Base-by-base conservation (phyloP, 2,888 invertebrate genomes). In the Agrypnus murinus region DNA sequence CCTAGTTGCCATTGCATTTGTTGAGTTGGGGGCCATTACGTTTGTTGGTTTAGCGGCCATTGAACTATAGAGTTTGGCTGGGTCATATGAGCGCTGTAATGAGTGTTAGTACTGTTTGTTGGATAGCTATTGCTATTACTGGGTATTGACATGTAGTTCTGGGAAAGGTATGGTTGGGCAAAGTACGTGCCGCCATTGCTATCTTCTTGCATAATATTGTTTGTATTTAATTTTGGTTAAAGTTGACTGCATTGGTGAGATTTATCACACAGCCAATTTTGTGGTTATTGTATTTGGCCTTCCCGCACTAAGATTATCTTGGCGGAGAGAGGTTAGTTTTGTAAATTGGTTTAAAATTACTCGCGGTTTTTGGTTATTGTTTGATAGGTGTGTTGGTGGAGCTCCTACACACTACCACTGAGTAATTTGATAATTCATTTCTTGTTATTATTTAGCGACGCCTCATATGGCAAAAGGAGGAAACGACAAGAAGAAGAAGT, bases 1-100 rank as follows among this genome's bases (percentile, higher is more conserved):
- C n/a, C n/a, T n/a, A 8, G 19, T 46, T 46, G 46, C 46, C 46
- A 46, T 46, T 46, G 46, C 46, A 19, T 46, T 46, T 46, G 19
- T 46, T 46, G 46, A 46, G 4, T 46, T 46, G 46, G 19, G 46
- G 46, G 19, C 19, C 46, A 46, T 46, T 46, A 17, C 5, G 10
- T 46, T 46, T 46, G 46, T 46, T 46, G 46, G 19, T 46, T 46
- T 46, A 15, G 3, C 46, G 46, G 46, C 46, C 46, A 46, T 46
- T 46, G 46, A 46, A 7, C 15, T 46, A 46, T 46, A 46, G 15
- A 8, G 46, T 46, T 46, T 15, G 46, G 15, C 10, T 46, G 46
- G 15, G 19, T 46, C 46, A 46, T 46, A 15, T 14, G 46, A 10
- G 15, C 10, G 19, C 46, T 46, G 17, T 46, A 46, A 17, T 46